phyloP scores from a whole-genome alignment of 2,113 vertebrate genomes.

The Hydropotes inermis region DNA sequence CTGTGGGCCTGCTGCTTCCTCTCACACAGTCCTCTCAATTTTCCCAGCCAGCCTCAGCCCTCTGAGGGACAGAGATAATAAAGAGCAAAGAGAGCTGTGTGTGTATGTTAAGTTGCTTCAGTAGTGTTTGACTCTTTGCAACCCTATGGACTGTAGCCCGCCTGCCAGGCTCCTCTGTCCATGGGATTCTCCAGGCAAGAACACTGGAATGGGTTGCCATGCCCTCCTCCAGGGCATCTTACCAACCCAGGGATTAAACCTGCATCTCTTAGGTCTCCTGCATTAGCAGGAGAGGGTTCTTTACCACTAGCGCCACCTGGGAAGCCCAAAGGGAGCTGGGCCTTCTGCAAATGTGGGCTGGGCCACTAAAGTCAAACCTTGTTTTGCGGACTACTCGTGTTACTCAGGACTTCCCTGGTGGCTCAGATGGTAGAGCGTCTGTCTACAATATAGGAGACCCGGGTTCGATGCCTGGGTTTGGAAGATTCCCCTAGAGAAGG shows the following conservation, averaged over 20 bases:
- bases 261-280: neutral
- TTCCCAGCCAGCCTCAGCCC: neutral
- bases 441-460: too few relatives aligned
- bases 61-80: neutral
- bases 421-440: too few relatives aligned
- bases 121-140: neutral
- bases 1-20: neutral
- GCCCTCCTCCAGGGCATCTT: neutral
- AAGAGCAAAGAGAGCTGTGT: neutral
- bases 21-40: neutral
- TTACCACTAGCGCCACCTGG: neutral
- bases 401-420: too few relatives aligned
- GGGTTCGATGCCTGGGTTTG: too few relatives aligned
- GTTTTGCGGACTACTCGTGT: neutral
- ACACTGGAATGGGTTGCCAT: neutral
- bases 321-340: neutral
- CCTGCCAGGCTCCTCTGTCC: neutral
- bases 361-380: neutral
- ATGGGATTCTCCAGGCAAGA: neutral
- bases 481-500: too few relatives aligned
- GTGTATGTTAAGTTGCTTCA: neutral
- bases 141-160: neutral
- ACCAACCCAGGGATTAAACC: neutral
- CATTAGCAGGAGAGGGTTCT: neutral
- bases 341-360: neutral